Evolutionary conservation across 1,140 invertebrate genomes (phyloP), one percentile per base, ranked within the genome.

Genomic region (Cyclina sinensis): DNA sequence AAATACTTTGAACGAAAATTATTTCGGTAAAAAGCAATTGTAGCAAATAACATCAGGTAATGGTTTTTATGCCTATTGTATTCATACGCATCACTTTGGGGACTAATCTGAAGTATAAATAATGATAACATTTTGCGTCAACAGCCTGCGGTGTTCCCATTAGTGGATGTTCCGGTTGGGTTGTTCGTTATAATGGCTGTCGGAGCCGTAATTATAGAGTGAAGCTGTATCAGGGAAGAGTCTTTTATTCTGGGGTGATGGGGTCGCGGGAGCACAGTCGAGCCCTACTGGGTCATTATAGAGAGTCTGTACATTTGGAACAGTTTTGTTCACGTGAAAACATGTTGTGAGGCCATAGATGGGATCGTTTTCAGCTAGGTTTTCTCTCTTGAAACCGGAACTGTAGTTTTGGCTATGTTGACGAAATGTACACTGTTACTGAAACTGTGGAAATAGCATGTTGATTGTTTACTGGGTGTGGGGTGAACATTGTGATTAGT

Each of bases 121-220:
- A 84, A 84, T 73, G 81, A 68, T 51, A 84, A 68, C 62, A 84
- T 84, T 84, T 73, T 73, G 65, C 46, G 39, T 84, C 81, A 84
- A 84, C 81, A 84, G 81, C 81, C 81, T 43, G 39, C 81, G 65
- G 81, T 70, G 62, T 18, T 73, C 62, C 39, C 46, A 70, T 73
- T 84, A 84, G 81, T 51, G 12, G 27, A 35, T 43, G 81, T 73
- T 84, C 37, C 32, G 81, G 81, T 84, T 84, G 62, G 46, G 1
- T 84, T 68, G 59, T 43, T 84, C 54, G 48, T 27, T 11, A 84
- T 48, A 84, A 84, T 84, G 57, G 65, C 39, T 70, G 65, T 65
- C 46, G 39, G 14, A 84, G 81, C 0, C 16, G 81, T 84, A 84
- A 84, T 84, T 84, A 84, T 84, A 84, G 81, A 68, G 62, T 70